phyloP scores from a whole-genome alignment of 92 coral and sea anemone genomes.

The Heliopora coerulea region DNA sequence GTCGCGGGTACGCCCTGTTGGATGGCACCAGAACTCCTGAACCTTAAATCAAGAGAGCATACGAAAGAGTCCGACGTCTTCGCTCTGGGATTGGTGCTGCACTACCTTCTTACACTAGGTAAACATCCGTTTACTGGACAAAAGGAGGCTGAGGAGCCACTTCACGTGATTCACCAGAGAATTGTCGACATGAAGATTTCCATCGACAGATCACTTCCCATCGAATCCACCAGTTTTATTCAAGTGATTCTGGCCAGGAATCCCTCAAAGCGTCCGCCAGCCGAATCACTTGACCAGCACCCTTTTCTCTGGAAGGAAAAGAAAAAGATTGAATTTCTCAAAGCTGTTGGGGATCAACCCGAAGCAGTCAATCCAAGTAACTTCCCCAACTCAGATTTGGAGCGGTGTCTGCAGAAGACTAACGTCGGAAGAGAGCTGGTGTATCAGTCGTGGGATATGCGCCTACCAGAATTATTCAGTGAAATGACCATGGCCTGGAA shows the following conservation, averaged over 20 bases:
- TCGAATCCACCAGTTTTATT: conserved; percentile 44
- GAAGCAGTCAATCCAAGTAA: conserved; percentile 50
- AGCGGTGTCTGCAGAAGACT: conserved; percentile 18
- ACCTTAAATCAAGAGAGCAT: conserved; percentile 37
- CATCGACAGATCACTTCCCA: conserved; percentile 29
- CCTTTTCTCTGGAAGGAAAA: conserved; percentile 63
- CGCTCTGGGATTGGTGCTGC: conserved; percentile 63
- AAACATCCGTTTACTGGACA: conserved; percentile 55
- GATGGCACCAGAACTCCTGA: conserved; percentile 77
- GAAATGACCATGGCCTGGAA: conserved; percentile 43
- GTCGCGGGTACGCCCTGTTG: conserved; percentile 68
- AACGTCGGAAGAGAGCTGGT: conserved; percentile 21
- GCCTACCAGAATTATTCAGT: conserved; percentile 28
- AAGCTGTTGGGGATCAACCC: conserved; percentile 58
- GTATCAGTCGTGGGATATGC: conserved; percentile 29
- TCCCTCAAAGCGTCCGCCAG: conserved; percentile 40
- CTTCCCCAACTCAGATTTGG: not conserved
- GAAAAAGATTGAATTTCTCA: conserved; percentile 62
- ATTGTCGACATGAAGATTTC: conserved; percentile 28
- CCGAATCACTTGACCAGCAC: conserved; percentile 29
- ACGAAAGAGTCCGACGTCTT: conserved; percentile 57
- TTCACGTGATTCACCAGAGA: conserved; percentile 53
- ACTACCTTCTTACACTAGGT: conserved; percentile 59
- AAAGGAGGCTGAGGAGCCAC: conserved; percentile 13
- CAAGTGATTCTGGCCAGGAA: conserved; percentile 20